Evolutionary conservation across 2,888 invertebrate species (phyloP).

Genomic region (Cataglyphis cursor): DNA sequence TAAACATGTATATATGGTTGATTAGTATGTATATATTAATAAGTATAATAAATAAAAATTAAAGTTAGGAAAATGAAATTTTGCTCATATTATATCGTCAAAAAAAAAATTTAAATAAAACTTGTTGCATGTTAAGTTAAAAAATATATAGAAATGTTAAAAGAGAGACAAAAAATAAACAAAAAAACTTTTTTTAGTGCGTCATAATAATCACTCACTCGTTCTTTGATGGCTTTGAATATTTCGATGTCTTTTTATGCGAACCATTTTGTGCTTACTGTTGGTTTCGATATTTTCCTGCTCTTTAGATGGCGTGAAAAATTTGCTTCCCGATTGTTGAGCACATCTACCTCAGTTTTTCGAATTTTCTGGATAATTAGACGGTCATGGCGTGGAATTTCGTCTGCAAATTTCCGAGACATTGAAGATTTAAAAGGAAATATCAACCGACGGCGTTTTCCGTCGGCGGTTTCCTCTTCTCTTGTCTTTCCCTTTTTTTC

Average conservation of each 20-base stretch:
- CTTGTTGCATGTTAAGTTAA: not conserved
- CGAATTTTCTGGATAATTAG: conserved; percentile 25
- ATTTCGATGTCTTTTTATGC: conserved; percentile 58
- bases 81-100: not conserved
- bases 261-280: conserved; percentile 70
- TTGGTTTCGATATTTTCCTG: conserved; percentile 36
- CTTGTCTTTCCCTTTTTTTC: not conserved
- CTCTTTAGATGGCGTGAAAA: not conserved
- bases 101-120: not conserved
- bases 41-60: not conserved
- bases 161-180: not conserved
- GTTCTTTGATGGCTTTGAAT: conserved; percentile 54
- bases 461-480: conserved; percentile 19
- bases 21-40: not conserved
- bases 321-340: not conserved
- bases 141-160: not conserved
- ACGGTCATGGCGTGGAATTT: conserved; percentile 65
- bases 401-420: conserved; percentile 62
- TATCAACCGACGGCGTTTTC: conserved; percentile 37
- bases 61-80: not conserved
- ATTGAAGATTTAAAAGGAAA: conserved; percentile 55
- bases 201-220: conserved; percentile 64
- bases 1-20: not conserved
- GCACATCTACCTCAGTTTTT: not conserved
- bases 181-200: not conserved